Evolutionary conservation across 2,113 vertebrate genomes (phyloP).

Genomic region (Eudyptes chrysolophus): DNA sequence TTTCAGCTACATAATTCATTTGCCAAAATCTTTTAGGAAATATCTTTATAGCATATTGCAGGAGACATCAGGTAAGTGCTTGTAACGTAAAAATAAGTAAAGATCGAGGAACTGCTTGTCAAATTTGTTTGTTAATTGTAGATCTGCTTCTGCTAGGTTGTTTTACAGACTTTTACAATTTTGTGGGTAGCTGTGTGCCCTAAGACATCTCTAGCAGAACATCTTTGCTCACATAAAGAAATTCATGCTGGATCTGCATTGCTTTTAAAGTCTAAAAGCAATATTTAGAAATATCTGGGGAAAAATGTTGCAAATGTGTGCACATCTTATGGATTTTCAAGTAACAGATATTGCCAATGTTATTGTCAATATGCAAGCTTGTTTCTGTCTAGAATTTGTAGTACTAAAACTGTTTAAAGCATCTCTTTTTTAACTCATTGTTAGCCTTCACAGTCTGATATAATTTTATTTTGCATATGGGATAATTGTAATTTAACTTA

Average conservation of each 20-base stretch:
- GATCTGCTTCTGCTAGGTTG: not conserved
- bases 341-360: not conserved
- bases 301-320: not conserved
- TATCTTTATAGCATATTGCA: slow-evolving; percentile 56
- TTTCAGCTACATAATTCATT: slow-evolving; percentile 75
- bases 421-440: not conserved
- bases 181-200: not conserved
- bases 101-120: not conserved
- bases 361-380: not conserved
- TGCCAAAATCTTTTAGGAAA: slow-evolving; percentile 71
- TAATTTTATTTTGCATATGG: not conserved
- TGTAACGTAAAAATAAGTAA: not conserved
- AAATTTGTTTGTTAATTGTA: slow-evolving; percentile 41
- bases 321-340: not conserved
- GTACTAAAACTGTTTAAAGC: not conserved
- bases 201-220: not conserved
- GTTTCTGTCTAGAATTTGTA: not conserved
- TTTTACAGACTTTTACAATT: not conserved
- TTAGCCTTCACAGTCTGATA: not conserved
- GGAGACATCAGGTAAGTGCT: slow-evolving; percentile 66
- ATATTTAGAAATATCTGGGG: not conserved
- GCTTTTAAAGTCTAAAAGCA: not conserved
- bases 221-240: not conserved
- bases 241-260: not conserved
- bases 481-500: not conserved